Evolutionary conservation across 2,888 invertebrate species (phyloP), one percentile per base, ranked within the genome.

Genomic region (Caenorhabditis virilis): DNA sequence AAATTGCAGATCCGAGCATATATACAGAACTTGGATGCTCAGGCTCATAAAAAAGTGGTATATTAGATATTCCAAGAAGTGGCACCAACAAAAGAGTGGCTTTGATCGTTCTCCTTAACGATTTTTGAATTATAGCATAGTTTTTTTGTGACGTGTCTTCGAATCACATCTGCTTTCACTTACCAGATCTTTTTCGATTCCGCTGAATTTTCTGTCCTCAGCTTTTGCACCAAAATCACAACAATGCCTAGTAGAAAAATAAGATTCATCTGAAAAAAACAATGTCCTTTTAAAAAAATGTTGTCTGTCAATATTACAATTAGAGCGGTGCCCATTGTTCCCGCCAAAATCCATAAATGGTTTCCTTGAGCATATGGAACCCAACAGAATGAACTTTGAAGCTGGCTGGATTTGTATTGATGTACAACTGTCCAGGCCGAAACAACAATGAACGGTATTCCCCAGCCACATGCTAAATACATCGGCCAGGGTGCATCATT

Each of bases 401-500:
- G 67, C 16, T 53, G 57, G 20, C 61, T 61, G 0, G 78, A 76
- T 41, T 76, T 71, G 23, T 66, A 51, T 47, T 78, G 64, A 85
- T 86, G 82, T 16, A 84, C 79, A 1, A 82, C 63, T 0, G 85
- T 83, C 87, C 87, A 87, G 1, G 82, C 74, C 5, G 81, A 61
- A 2, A 86, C 85, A 18, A 87, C 83, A 22, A 86, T 64, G 2
- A 85, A 78, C 0, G 87, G 87, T 30, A 86, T 78, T 87, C 88
- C 87, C 88, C 88, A 88, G 54, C 88, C 88, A 53, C 87, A 85
- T 38, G 84, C 74, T 69, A 87, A 85, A 74, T 87, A 88, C 5
- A 87, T 69, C 42, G 82, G 84, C 79, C 87, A 87, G 0, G 88
- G 87, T 4, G 80, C 79, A 9, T 87, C 86, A 47, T 85, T 84